Evolutionary conservation across 2,888 invertebrate species (phyloP).

Genomic region (Hesperia comma): DNA sequence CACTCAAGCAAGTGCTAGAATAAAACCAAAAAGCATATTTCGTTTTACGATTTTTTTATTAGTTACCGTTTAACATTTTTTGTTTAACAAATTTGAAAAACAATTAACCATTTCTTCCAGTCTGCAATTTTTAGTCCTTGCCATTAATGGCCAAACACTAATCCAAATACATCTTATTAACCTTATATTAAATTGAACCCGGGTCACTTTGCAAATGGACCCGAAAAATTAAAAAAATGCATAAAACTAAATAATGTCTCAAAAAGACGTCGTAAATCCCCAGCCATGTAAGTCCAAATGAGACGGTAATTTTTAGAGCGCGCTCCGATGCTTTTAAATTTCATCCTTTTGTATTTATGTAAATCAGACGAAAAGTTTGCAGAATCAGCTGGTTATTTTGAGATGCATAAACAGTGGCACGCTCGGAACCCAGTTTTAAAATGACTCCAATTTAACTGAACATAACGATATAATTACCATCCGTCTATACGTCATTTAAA

Average conservation of each 20-base stretch:
- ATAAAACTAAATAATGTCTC: conserved; percentile 3
- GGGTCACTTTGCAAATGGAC: background rate
- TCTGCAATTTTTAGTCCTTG: no score
- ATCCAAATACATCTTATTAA: no score
- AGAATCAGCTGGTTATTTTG: conserved; percentile 10
- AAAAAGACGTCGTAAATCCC: conserved; percentile 10
- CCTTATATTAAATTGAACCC: no score
- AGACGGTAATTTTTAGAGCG: conserved; percentile 15
- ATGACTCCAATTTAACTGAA: background rate
- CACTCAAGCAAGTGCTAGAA: no score
- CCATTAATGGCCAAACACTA: no score
- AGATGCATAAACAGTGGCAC: background rate
- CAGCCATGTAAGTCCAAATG: conserved; percentile 10
- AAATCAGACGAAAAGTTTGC: conserved; percentile 21
- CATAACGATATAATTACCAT: background rate
- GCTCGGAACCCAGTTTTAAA: conserved; percentile 3
- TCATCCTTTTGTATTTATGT: conserved; percentile 26
- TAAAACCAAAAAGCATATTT: no score
- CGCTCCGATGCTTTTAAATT: conserved; percentile 27
- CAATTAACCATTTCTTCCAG: no score
- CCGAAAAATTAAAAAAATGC: background rate
- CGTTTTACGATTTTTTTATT: no score
- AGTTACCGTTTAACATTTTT: no score
- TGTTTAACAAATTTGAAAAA: no score
- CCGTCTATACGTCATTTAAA: no score